These are phyloP conservation scores for Sinopyrophorus schimmeli DNA, from an alignment of 2,888 invertebrate genomes.

Conservation along the genomic window DNA sequence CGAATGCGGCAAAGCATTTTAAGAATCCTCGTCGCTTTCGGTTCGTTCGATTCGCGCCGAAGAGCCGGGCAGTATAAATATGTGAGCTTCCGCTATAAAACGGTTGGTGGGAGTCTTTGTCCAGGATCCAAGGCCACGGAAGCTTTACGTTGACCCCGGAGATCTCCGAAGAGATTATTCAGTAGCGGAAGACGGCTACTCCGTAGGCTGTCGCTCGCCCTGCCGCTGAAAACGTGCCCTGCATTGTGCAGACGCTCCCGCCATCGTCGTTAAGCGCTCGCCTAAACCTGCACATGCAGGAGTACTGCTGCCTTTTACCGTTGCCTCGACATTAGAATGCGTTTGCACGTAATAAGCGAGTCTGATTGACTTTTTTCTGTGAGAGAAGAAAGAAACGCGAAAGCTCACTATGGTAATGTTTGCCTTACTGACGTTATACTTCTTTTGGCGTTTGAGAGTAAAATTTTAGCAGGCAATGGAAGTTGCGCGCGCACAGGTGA, in stretches of 20 bases:
- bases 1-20: too few species aligned
- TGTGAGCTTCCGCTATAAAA: constrained; percentile 36
- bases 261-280: constrained; percentile 26
- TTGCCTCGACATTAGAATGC: constrained; percentile 32
- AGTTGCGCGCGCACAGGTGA: too few species aligned
- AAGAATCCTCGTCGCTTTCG: too few species aligned
- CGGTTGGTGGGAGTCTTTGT: constrained; percentile 35
- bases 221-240: constrained; percentile 25
- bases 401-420: too few species aligned
- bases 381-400: too few species aligned
- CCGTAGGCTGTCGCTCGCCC: constrained; percentile 29
- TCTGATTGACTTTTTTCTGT: too few species aligned
- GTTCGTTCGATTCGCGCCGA: too few species aligned
- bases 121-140: constrained; percentile 32
- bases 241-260: constrained; percentile 27
- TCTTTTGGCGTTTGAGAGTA: too few species aligned
- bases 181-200: constrained; percentile 35
- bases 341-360: constrained; percentile 25
- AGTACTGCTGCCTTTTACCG: constrained; percentile 30
- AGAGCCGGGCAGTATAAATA: constrained; percentile 24
- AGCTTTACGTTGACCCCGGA: constrained; percentile 34
- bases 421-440: too few species aligned
- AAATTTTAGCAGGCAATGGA: too few species aligned
- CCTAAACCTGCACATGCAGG: constrained; percentile 29
- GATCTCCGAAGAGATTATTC: constrained; percentile 34